Conservation (phyloP, 2,113 vertebrate species). For the Rhegmatorhina hoffmannsi region DNA sequence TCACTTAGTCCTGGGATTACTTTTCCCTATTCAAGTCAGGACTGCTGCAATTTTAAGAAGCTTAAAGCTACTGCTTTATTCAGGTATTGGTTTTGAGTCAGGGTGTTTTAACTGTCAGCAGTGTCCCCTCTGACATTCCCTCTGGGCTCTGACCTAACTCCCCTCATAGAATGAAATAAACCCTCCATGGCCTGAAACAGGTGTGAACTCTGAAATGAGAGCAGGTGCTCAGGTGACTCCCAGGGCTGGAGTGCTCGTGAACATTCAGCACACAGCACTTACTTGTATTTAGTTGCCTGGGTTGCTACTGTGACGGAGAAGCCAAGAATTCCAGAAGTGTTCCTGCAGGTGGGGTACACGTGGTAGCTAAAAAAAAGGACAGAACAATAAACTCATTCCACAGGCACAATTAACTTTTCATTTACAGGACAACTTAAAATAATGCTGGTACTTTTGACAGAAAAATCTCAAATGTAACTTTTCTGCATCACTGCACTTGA, state of each 20-base stretch:
- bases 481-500: background rate
- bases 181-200: background rate
- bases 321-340: constrained; percentile 94
- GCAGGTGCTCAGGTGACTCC: background rate
- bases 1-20: background rate
- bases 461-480: background rate
- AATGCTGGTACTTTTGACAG: background rate
- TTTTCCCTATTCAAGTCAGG: background rate
- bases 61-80: background rate
- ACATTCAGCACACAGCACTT: background rate
- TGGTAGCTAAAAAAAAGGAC: constrained; percentile 79
- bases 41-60: background rate
- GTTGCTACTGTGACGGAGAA: constrained; percentile 96
- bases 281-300: constrained; percentile 96
- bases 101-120: background rate
- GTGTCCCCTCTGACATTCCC: background rate
- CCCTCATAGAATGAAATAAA: background rate
- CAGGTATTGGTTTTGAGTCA: background rate
- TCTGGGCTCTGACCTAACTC: background rate
- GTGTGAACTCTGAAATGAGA: background rate
- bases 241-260: background rate
- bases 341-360: constrained; percentile 93
- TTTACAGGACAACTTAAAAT: background rate
- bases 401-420: background rate
- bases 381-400: background rate